Percentiles rank a stretch among this genome's conserved stretches.
These are phyloP conservation scores for Ichneumoninae sp. DNA, from an alignment of 2,888 invertebrate genomes.

Conservation along the genomic window DNA sequence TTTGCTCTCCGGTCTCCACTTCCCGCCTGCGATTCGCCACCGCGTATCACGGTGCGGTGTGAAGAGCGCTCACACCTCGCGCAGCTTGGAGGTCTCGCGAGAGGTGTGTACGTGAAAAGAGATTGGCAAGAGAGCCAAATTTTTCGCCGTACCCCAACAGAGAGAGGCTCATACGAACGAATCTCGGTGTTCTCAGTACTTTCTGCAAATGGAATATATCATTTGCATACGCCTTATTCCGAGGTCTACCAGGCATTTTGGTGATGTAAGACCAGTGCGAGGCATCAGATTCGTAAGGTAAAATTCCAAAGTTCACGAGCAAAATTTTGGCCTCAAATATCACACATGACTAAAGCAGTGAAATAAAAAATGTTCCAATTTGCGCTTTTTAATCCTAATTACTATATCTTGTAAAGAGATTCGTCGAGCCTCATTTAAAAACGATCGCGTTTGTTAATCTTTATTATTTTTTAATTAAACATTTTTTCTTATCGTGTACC, in stretches of 20 bases:
- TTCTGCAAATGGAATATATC: conserved; percentile 45
- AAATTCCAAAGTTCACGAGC: conserved; percentile 6
- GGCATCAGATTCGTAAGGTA: background rate
- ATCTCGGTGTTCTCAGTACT: conserved; percentile 20
- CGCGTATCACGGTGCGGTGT: background rate
- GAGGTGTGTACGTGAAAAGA: conserved; percentile 26
- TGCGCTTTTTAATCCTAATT: background rate
- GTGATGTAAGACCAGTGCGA: background rate
- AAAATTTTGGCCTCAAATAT: background rate
- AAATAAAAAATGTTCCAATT: too few species aligned
- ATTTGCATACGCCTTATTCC: conserved; percentile 42
- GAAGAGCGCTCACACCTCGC: conserved; percentile 11
- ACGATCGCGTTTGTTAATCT: background rate
- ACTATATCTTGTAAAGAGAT: background rate
- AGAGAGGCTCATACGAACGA: conserved; percentile 7
- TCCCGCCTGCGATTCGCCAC: conserved; percentile 19
- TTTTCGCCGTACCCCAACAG: background rate
- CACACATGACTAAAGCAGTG: background rate
- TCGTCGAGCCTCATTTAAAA: background rate
- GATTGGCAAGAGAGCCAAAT: background rate
- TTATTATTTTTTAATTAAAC: background rate
- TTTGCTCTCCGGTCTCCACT: conserved; percentile 14
- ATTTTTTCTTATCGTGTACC: background rate
- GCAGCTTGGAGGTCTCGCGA: conserved; percentile 1
- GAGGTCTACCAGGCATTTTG: conserved; percentile 27